Base-by-base conservation (phyloP, 2,888 invertebrate genomes). In the Erebia palarica region DNA sequence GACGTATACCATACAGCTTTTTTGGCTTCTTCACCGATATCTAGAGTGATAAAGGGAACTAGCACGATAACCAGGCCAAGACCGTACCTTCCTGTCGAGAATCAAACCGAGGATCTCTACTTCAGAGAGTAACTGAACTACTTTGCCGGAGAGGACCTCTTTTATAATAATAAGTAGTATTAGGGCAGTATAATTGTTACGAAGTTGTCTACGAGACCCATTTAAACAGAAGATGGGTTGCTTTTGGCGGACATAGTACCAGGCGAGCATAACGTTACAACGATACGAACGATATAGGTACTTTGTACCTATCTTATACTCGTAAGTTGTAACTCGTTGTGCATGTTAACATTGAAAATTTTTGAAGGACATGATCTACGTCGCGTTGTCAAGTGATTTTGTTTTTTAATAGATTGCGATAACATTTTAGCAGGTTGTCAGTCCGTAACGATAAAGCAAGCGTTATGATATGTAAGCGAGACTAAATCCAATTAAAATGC, bases 401-500 rank as follows among this genome's bases (percentile, higher is more conserved):
- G 21, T 63, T 49, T 63, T 21, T n/a, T n/a, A n/a, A n/a, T 11
- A 47, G 21, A 47, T 63, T 1, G 21, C 49, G 63, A 63, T 61
- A 47, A 60, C 21, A 67, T 68, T 63, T 57, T 65, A 61, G 55
- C 65, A 16, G n/a, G 49, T 66, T 66, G 68, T 55, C 53, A 36
- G 65, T 21, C 68, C 70, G 66, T 67, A 73, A 77, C 73, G 73
- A 78, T 78, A 79, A 80, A 79, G 73, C 76, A 77, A 75, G 71
- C 75, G 75, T 78, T 49, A 78, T 78, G 75, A 80, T 80, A 76
- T 78, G 77, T 79, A 78, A 80, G 76, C 76, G 79, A 79, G 78
- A 79, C 76, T 80, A 82, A 80, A 82, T 82, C 80, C 81, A 86
- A 86, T 87, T 84, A 85, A 86, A 85, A 87, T 84, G 84, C 81